A percentile compares a stretch with the other conserved stretches of the same genome.
These are phyloP conservation scores for Phenganax marumi DNA, from an alignment of 92 coral and sea anemone species.

Conservation along the genomic window DNA sequence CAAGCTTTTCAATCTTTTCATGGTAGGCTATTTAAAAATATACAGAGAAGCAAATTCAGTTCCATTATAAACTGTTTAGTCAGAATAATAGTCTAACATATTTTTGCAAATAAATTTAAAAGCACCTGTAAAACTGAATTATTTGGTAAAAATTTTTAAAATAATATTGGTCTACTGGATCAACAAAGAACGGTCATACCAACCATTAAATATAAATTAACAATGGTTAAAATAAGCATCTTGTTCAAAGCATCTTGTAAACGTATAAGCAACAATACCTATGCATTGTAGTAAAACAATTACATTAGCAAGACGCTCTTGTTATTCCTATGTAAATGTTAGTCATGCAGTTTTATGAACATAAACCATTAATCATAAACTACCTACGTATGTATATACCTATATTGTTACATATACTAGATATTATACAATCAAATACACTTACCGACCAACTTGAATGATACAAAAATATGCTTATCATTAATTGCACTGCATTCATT, in stretches of 20 bases:
- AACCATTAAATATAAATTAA: neutral
- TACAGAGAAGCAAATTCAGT: neutral
- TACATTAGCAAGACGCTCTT: too few species aligned
- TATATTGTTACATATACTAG: neutral
- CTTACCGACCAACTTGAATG: slow-evolving; percentile 75
- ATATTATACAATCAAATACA: neutral
- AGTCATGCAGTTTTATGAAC: neutral
- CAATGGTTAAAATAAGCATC: neutral
- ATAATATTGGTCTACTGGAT: neutral
- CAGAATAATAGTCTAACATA: too few species aligned
- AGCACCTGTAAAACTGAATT: too few species aligned
- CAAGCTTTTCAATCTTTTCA: slow-evolving; percentile 60
- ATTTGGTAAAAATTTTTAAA: neutral
- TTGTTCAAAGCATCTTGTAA: too few species aligned
- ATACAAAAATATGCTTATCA: slow-evolving; percentile 60
- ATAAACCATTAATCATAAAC: neutral
- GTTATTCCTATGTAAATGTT: too few species aligned
- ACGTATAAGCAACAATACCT: too few species aligned
- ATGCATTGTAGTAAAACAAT: too few species aligned
- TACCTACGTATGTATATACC: too few species aligned
- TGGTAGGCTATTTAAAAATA: slow-evolving; percentile 53
- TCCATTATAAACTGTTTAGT: neutral
- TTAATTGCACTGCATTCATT: slow-evolving; percentile 69
- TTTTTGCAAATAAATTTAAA: too few species aligned
- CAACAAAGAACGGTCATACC: neutral